These are phyloP conservation scores for Aspidapion aeneum DNA, from an alignment of 2,888 invertebrate species.

Conservation along the genomic window DNA sequence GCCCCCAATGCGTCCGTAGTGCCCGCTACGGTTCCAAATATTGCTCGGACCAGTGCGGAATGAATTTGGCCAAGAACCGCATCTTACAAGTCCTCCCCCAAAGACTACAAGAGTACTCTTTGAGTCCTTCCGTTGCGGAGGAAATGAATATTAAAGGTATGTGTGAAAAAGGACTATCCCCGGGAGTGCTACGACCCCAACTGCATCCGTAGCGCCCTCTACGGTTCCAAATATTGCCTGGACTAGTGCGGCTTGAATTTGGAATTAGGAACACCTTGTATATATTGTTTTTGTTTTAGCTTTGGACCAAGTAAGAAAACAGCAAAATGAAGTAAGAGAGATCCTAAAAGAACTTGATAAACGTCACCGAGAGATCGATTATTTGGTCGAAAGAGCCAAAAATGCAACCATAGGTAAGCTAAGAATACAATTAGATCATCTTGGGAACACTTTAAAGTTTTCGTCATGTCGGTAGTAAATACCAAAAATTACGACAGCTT, in stretches of 20 bases:
- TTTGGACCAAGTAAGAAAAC: slow-evolving; percentile 62
- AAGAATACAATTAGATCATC: too few relatives aligned
- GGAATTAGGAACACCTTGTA: slow-evolving; percentile 41
- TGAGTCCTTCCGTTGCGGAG: slow-evolving; percentile 83
- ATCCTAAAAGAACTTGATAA: slow-evolving; percentile 77
- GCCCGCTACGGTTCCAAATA: slow-evolving; percentile 84
- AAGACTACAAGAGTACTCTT: slow-evolving; percentile 90
- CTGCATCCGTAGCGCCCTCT: slow-evolving; percentile 74
- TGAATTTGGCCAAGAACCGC: slow-evolving; percentile 79
- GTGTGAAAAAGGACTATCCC: slow-evolving; percentile 56
- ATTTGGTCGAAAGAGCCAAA: slow-evolving; percentile 74
- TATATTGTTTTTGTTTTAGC: too few relatives aligned
- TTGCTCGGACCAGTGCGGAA: slow-evolving; percentile 89
- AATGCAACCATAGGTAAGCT: slow-evolving; percentile 64
- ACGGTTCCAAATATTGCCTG: slow-evolving; percentile 88
- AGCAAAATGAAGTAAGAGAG: slow-evolving; percentile 73
- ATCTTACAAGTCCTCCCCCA: slow-evolving; percentile 68
- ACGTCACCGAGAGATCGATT: slow-evolving; percentile 74
- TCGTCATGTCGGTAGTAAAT: too few relatives aligned
- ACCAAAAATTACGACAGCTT: too few relatives aligned
- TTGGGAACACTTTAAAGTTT: too few relatives aligned
- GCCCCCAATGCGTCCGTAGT: slow-evolving; percentile 79
- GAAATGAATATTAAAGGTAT: slow-evolving; percentile 59
- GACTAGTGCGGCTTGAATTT: slow-evolving; percentile 87
- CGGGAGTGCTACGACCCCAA: slow-evolving; percentile 91